Evolutionary conservation across 2,888 invertebrate species (phyloP).

Genomic region (Tillus elongatus): DNA sequence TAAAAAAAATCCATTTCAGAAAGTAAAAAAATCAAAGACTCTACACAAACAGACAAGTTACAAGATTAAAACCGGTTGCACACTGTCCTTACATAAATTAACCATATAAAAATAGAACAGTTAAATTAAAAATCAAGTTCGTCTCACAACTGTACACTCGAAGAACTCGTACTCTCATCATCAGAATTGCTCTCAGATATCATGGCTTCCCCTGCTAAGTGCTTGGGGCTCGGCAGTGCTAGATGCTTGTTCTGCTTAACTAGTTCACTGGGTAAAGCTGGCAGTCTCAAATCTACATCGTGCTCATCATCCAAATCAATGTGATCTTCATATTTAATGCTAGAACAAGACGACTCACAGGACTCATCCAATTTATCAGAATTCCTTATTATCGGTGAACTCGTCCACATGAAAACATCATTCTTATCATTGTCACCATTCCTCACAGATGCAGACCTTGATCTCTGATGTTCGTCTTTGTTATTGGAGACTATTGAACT

Average conservation of each 20-base stretch:
- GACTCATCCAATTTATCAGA: neutral
- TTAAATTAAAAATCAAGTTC: slow-evolving; percentile 27
- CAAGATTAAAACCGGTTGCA: neutral
- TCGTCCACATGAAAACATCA: slow-evolving; percentile 14
- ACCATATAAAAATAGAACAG: neutral
- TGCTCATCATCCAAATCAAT: slow-evolving; percentile 30
- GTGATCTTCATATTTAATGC: slow-evolving; percentile 17
- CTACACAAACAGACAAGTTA: neutral
- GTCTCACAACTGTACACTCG: slow-evolving; percentile 40
- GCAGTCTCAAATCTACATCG: slow-evolving; percentile 32
- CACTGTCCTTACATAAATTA: too few relatives aligned
- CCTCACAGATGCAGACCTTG: slow-evolving; percentile 39
- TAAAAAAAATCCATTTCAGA: too few relatives aligned
- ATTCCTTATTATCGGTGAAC: slow-evolving; percentile 17
- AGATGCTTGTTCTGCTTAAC: slow-evolving; percentile 31
- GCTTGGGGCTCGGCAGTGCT: slow-evolving; percentile 47
- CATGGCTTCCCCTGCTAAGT: slow-evolving; percentile 61
- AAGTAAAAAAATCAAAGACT: too few relatives aligned
- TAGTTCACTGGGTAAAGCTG: slow-evolving; percentile 39
- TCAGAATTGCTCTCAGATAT: slow-evolving; percentile 55
- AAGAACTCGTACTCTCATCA: slow-evolving; percentile 48
- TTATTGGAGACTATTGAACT: slow-evolving; percentile 41
- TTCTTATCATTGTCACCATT: slow-evolving; percentile 23
- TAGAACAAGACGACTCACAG: slow-evolving; percentile 15
- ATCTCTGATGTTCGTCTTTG: slow-evolving; percentile 35